Percentiles rank a stretch among this genome's conserved stretches.
phyloP scores from a whole-genome alignment of 2,797 vertebrate genomes.

The Limnodromus scolopaceus region DNA sequence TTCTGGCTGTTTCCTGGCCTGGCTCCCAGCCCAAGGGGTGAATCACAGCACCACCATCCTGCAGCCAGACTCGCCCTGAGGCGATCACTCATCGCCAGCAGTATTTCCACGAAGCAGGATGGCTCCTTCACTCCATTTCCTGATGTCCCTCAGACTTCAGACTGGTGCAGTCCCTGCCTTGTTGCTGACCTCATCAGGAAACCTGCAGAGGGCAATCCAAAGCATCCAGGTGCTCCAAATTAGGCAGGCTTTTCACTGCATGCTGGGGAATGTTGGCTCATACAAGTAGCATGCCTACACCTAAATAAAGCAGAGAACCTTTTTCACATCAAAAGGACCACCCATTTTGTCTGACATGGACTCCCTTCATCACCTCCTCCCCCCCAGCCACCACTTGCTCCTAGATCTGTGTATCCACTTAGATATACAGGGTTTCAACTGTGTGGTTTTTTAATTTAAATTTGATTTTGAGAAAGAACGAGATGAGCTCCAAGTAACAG shows the following conservation, averaged over 20 bases:
- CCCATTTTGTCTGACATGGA: not conserved
- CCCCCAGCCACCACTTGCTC: not conserved
- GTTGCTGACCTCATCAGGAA: not conserved
- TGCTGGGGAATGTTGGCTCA: not conserved
- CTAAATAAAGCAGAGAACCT: not conserved
- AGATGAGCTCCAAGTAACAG: slow-evolving; percentile 31
- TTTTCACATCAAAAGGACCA: not conserved
- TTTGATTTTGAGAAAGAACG: not conserved
- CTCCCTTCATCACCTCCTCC: not conserved
- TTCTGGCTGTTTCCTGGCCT: not conserved
- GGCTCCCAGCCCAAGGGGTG: not conserved
- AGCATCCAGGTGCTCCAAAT: not conserved
- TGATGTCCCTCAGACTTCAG: not conserved
- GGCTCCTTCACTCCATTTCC: rapidly evolving
- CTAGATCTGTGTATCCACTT: not conserved
- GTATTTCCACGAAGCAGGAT: not conserved
- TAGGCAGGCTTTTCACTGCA: not conserved
- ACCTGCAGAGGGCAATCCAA: not conserved
- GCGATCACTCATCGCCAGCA: rapidly evolving
- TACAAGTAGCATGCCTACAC: not conserved
- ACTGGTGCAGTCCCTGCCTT: not conserved
- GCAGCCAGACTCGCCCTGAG: not conserved
- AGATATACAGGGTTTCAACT: not conserved
- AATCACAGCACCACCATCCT: not conserved
- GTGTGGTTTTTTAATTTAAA: not conserved